phyloP scores from a whole-genome alignment of 2,797 vertebrate species.

The Urocyon cinereoargenteus region DNA sequence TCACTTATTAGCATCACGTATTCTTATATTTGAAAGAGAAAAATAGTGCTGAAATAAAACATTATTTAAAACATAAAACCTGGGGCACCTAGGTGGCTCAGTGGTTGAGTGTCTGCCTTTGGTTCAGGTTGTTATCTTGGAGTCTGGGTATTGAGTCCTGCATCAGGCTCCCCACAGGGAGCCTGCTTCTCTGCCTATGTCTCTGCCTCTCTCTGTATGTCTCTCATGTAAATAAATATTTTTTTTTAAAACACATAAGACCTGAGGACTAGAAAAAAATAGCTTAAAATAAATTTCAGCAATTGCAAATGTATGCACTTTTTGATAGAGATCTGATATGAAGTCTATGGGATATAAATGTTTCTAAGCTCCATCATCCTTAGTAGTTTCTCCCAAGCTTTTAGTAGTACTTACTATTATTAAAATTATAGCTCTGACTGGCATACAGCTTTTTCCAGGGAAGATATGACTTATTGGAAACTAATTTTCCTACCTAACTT shows the following conservation, averaged over 20 bases:
- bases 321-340: not conserved
- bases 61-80: not conserved
- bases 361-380: not conserved
- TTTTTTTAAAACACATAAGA: not conserved
- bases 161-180: no score
- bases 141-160: no score
- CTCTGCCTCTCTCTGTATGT: no score
- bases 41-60: not conserved
- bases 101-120: no score
- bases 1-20: not conserved
- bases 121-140: no score
- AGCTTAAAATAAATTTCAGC: not conserved
- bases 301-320: not conserved
- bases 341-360: not conserved
- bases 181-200: no score
- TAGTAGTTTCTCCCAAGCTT: not conserved
- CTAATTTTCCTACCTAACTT: not conserved
- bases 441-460: not conserved
- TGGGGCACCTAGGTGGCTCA: not conserved
- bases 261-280: not conserved
- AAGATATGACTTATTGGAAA: not conserved
- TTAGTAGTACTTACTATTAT: not conserved
- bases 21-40: not conserved
- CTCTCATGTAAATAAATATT: no score
- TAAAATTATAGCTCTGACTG: not conserved